Evolutionary conservation across 2,113 vertebrate species (phyloP).

Genomic region (Cyanoliseus patagonus): DNA sequence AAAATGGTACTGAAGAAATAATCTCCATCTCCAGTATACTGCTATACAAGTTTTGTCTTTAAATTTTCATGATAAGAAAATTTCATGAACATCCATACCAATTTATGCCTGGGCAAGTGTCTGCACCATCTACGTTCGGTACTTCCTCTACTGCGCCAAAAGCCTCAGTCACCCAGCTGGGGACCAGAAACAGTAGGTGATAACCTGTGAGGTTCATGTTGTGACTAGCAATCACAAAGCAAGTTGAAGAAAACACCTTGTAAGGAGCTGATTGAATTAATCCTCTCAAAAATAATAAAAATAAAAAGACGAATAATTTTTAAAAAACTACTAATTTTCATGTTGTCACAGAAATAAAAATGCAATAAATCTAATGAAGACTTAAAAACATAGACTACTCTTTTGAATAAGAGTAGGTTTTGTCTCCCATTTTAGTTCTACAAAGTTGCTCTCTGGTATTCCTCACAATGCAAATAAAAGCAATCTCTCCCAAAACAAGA

Average conservation of each 20-base stretch:
- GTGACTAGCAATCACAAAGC: neutral
- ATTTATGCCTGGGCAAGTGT: neutral
- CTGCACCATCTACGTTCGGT: neutral
- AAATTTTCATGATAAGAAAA: neutral
- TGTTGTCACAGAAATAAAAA: neutral
- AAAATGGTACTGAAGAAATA: neutral
- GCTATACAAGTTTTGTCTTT: neutral
- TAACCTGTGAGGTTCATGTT: neutral
- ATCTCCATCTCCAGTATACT: neutral
- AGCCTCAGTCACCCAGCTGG: neutral
- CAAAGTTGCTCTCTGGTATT: neutral
- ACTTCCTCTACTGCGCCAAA: neutral
- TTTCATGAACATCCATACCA: neutral
- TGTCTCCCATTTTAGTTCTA: neutral
- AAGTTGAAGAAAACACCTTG: neutral
- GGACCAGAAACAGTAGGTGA: neutral
- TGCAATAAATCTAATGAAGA: neutral
- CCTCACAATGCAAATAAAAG: neutral
- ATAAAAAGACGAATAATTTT: neutral
- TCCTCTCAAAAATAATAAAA: neutral
- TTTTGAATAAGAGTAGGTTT: neutral
- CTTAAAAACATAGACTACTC: neutral
- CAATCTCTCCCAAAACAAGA: neutral
- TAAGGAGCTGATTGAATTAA: neutral
- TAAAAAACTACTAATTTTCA: neutral